Evolutionary conservation across 2,113 vertebrate species (phyloP).

Genomic region (Odocoileus virginianus): DNA sequence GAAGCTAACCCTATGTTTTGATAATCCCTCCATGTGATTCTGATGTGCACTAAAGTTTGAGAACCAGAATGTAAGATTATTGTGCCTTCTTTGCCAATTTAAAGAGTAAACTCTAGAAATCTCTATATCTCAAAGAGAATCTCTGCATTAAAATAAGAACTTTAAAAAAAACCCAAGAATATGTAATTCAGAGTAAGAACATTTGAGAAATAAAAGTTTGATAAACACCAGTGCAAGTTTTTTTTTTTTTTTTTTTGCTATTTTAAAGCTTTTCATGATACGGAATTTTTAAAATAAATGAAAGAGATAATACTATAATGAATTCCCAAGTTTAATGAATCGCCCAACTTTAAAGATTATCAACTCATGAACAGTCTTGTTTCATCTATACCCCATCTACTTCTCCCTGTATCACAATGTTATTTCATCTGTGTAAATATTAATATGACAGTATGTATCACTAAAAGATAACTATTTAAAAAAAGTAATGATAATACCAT

Average conservation of each 20-base stretch:
- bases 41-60: not conserved
- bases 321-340: not conserved
- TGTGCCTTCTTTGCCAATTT: not conserved
- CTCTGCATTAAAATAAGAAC: not conserved
- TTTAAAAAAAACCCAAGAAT: not conserved
- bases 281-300: not conserved
- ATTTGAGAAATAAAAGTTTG: not conserved
- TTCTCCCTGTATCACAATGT: not conserved
- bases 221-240: not conserved
- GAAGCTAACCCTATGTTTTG: not conserved
- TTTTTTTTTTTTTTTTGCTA: constrained; percentile 5
- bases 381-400: not conserved
- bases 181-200: not conserved
- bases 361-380: not conserved
- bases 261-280: constrained; percentile 3
- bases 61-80: not conserved
- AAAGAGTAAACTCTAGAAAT: not conserved
- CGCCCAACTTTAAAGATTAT: not conserved
- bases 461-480: not conserved
- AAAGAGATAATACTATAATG: not conserved
- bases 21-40: not conserved
- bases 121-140: not conserved
- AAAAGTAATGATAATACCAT: not conserved
- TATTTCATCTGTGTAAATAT: not conserved
- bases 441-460: not conserved